A percentile compares a stretch with the other conserved stretches of the same genome.
phyloP scores from a whole-genome alignment of 2,797 vertebrate genomes.

The Tiaroga cobitis region DNA sequence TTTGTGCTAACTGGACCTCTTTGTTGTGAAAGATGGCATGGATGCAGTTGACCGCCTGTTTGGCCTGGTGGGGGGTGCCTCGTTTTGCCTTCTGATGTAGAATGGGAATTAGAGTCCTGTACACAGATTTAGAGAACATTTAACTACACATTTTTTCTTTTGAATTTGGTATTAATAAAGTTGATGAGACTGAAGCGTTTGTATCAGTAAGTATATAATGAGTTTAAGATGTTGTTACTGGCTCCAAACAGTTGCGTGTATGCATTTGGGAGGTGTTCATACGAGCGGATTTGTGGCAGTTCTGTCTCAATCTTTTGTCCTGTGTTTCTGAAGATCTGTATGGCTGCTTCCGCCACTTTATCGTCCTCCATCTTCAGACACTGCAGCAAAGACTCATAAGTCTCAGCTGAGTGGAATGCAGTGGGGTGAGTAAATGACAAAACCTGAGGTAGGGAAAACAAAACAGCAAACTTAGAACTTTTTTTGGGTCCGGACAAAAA shows the following conservation, averaged over 20 bases:
- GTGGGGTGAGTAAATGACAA: constrained; percentile 98
- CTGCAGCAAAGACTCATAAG: constrained; percentile 97
- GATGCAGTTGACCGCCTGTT: constrained; percentile 98
- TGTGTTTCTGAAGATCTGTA: constrained; percentile 99
- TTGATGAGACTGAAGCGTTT: neutral
- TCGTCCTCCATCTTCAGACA: constrained; percentile 99
- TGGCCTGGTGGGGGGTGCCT: constrained; percentile 98
- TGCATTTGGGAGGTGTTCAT: constrained; percentile 67
- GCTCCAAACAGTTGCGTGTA: neutral
- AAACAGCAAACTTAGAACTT: neutral
- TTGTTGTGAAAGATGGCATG: constrained; percentile 99
- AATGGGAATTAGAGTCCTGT: constrained; percentile 95
- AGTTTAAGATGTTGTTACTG: neutral
- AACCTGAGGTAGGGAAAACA: constrained; percentile 77
- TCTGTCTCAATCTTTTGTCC: constrained; percentile 98
- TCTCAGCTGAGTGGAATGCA: constrained; percentile 98
- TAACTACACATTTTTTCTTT: neutral
- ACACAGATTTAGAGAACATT: constrained; percentile 43
- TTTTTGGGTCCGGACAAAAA: neutral
- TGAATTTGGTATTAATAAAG: neutral
- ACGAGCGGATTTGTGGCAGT: constrained; percentile 97
- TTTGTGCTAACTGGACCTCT: constrained; percentile 98
- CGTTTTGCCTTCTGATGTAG: constrained; percentile 98
- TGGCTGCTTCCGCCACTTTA: constrained; percentile 98
- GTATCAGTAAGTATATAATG: neutral